Base-by-base conservation (phyloP, 1,140 invertebrate genomes). In the Copidosoma floridanum region DNA sequence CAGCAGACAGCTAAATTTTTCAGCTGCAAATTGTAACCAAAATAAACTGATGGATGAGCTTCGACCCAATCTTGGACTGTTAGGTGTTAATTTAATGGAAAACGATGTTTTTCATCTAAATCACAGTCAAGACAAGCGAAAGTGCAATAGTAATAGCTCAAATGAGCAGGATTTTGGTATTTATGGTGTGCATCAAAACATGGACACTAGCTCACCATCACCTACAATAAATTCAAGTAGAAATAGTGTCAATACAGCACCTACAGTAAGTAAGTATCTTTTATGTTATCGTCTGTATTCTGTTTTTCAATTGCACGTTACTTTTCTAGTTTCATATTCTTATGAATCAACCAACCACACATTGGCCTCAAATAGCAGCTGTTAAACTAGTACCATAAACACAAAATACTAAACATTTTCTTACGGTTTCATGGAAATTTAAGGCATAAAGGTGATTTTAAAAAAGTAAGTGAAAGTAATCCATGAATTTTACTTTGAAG, bases 11-110 rank as follows among this genome's bases (percentile, higher is more conserved):
- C 82, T 93, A 50, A 93, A 93, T 76, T 93, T 92, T 73, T 86
- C 85, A 16, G 84, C 87, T 64, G 74, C 78, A 3, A 80, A 80
- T 43, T 89, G 88, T 69, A 85, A 86, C 0, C 88, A 89, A 66
- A 85, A 86, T 64, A 88, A 89, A 63, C 85, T 89, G 71, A 92
- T 92, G 90, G 90, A 93, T 70, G 90, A 93, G 67, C 77, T 93
- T 50, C 81, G 90, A 76, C 90, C 90, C 14, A 92, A 92, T 73
- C 76, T 93, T 18, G 90, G 90, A 1, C 74, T 92, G 20, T 77
- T 92, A n/a, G 89, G 89, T 0, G 85, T 91, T 11, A 89, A 90
- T 0, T 78, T 92, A 37, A 82, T 92, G 35, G 89, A 91, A 60
- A 90, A 92, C 60, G 89, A 91, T 65, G 77, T 76, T 27, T 78